Conservation (phyloP, 2,888 invertebrate genomes). For the Sacculina carcini region DNA sequence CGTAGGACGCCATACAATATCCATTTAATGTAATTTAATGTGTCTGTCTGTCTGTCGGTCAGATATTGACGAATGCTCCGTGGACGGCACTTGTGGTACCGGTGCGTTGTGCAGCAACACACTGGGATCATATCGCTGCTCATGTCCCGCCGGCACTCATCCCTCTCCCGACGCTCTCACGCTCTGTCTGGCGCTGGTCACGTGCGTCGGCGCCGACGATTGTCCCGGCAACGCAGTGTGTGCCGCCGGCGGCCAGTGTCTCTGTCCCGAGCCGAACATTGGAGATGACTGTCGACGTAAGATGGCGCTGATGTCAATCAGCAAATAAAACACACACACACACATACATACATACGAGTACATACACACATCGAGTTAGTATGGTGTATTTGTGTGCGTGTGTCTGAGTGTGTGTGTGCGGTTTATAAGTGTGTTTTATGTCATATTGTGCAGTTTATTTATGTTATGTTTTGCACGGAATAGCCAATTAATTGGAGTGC, state of each 20-base stretch:
- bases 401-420: no score
- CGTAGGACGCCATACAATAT: no score
- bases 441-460: no score
- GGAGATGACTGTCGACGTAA: slow-evolving; percentile 76
- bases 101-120: slow-evolving; percentile 54
- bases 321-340: no score
- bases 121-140: slow-evolving; percentile 47
- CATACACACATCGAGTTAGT: no score
- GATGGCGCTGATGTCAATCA: slow-evolving; percentile 18
- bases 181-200: slow-evolving; percentile 54
- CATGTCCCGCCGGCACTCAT: slow-evolving; percentile 51
- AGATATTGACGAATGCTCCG: slow-evolving; percentile 58
- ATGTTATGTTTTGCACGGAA: no score
- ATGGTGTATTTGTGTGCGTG: no score
- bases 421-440: no score
- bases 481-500: no score
- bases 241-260: slow-evolving; percentile 39
- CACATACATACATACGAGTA: neutral
- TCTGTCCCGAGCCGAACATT: slow-evolving; percentile 70
- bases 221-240: slow-evolving; percentile 77
- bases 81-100: slow-evolving; percentile 41
- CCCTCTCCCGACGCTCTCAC: slow-evolving; percentile 59
- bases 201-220: slow-evolving; percentile 42
- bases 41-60: slow-evolving; percentile 5
- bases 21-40: no score